Evolutionary conservation across 2,797 vertebrate species (phyloP).

Genomic region (Pangasius krempfi): DNA sequence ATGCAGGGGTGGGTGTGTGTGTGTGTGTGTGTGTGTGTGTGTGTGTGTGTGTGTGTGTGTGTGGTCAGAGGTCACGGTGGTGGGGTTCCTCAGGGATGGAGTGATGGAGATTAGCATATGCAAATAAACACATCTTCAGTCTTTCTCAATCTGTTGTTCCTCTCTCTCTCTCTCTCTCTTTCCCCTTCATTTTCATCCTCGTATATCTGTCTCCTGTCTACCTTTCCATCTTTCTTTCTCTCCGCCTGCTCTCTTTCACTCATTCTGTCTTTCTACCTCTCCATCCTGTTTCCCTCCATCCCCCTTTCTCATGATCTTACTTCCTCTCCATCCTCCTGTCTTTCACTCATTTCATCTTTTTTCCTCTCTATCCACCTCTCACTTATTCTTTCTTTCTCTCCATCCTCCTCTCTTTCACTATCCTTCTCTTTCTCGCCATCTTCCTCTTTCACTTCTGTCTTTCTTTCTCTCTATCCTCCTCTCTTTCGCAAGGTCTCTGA

Average conservation of each 20-base stretch:
- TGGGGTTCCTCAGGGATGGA: neutral
- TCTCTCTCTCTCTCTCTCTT: neutral
- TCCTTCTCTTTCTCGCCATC: neutral
- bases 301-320: too few species aligned
- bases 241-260: neutral
- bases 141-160: neutral
- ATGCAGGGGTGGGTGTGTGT: neutral
- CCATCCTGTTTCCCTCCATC: neutral
- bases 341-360: neutral
- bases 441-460: neutral
- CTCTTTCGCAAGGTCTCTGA: neutral
- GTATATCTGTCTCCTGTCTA: neutral
- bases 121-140: neutral
- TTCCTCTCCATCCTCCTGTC: neutral
- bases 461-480: neutral
- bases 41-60: constrained; percentile 9
- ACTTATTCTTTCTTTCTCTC: neutral
- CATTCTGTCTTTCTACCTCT: neutral
- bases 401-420: neutral
- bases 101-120: neutral
- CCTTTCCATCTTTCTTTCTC: neutral
- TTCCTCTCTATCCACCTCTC: neutral
- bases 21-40: constrained; percentile 9
- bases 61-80: neutral
- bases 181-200: too few species aligned